phyloP scores from a whole-genome alignment of 2,888 invertebrate species.

The Habroteleia sp. region DNA sequence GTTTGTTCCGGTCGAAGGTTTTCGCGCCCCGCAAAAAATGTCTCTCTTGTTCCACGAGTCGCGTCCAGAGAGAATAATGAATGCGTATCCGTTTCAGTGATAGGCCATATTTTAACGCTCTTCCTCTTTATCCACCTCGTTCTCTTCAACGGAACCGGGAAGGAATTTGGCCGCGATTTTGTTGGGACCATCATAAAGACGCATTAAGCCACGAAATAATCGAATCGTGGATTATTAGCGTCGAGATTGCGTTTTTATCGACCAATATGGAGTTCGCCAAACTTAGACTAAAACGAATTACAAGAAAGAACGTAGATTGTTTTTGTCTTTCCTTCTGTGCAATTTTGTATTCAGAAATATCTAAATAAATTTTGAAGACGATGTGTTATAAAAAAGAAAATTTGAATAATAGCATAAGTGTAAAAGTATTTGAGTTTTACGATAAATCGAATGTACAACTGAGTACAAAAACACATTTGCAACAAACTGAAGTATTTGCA shows the following conservation, averaged over 20 bases:
- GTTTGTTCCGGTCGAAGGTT: conserved; percentile 61
- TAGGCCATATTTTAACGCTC: conserved; percentile 63
- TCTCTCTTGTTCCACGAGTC: conserved; percentile 52
- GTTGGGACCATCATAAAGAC: conserved; percentile 45
- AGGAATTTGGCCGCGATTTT: conserved; percentile 40
- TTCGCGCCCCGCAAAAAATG: conserved; percentile 50
- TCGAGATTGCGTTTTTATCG: conserved; percentile 55
- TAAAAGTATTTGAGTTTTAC: too few relatives aligned
- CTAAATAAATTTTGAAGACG: too few relatives aligned
- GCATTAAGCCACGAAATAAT: conserved; percentile 62
- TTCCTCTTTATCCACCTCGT: conserved; percentile 41
- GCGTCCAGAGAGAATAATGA: conserved; percentile 57
- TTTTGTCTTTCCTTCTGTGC: too few relatives aligned
- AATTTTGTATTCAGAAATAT: too few relatives aligned
- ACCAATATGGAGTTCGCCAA: too few relatives aligned
- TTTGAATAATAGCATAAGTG: too few relatives aligned
- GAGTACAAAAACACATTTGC: conserved; percentile 19
- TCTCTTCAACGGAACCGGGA: conserved; percentile 14
- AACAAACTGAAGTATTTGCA: conserved; percentile 17
- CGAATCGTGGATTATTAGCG: conserved; percentile 55
- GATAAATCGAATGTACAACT: conserved; percentile 23
- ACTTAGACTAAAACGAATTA: too few relatives aligned
- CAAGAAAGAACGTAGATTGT: too few relatives aligned
- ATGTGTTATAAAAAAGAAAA: too few relatives aligned
- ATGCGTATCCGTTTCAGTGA: conserved; percentile 61